Percentiles rank a stretch among this genome's conserved stretches.
phyloP scores from a whole-genome alignment of 2,797 vertebrate species.

The Pangasius sanitwongsei region DNA sequence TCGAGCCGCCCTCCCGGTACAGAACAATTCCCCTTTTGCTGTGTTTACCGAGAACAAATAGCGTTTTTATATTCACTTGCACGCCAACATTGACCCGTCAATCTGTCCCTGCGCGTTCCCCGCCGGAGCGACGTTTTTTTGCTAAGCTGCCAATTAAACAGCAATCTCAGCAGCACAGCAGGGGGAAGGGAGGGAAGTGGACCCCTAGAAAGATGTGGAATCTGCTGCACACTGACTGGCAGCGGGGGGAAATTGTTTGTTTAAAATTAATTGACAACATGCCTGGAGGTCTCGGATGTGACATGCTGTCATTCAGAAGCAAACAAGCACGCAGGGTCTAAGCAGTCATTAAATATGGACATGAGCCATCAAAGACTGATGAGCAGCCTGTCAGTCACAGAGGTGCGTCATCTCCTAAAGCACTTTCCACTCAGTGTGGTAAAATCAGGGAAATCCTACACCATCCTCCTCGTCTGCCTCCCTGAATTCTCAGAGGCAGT shows the following conservation, averaged over 20 bases:
- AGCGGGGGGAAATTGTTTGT: constrained; percentile 7
- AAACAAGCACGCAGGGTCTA: neutral
- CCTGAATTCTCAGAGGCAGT: neutral
- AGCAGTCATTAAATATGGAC: constrained; percentile 3
- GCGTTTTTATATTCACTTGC: constrained; percentile 53
- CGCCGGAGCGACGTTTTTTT: constrained; percentile 15
- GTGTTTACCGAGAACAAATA: constrained; percentile 57
- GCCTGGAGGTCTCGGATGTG: constrained; percentile 15
- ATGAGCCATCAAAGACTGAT: neutral
- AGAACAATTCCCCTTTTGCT: constrained; percentile 48
- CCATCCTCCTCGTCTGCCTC: neutral
- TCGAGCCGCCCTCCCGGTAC: neutral
- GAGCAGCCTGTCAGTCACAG: constrained; percentile 27
- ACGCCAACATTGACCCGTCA: constrained; percentile 47
- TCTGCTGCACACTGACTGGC: neutral
- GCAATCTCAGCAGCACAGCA: constrained; percentile 15
- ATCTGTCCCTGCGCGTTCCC: constrained; percentile 31
- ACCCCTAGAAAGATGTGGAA: constrained; percentile 10
- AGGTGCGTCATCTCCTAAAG: constrained; percentile 9
- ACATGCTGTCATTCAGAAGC: constrained; percentile 20
- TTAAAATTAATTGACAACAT: constrained; percentile 41
- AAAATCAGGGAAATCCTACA: neutral
- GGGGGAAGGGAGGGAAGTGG: neutral
- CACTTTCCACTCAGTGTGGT: neutral
- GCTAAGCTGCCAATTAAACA: constrained; percentile 53